Evolutionary conservation across 2,113 vertebrate species (phyloP), one percentile per base, ranked within the genome.

Genomic region (Cyphomyrus discorhynchus): DNA sequence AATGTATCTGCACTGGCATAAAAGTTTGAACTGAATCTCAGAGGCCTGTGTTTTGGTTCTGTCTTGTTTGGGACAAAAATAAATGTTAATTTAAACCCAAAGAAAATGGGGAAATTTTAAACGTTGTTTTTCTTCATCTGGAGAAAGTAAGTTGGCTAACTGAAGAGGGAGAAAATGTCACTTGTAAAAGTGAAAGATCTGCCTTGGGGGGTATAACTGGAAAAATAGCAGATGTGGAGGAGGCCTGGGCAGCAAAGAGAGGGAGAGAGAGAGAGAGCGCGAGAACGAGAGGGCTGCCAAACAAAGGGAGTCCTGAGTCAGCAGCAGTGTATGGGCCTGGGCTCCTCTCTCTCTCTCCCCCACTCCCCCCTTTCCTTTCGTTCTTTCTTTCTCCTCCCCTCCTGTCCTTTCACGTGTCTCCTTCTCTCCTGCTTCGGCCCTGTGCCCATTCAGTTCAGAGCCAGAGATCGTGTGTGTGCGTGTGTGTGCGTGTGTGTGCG

Each of bases 221-320:
- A 93, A 95, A 95, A 95, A 93, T 91, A 94, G 92, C 92, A 90
- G 83, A 92, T 92, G 90, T 86, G 89, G 89, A 46, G 17, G 90
- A 92, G 70, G 91, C 91, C 91, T 85, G 92, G 90, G 88, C 91
- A 91, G 91, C 88, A 93, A 88, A 86, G 90, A 93, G 92, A 92
- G 92, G 93, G 93, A 90, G 90, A 56, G 52, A 90, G 90, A 90
- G 91, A 88, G 90, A 92, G 91, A 89, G 91, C 62, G 89, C 62
- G 53, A 90, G 91, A 93, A 92, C 15, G 90, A 90, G 95, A 93
- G 94, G 91, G 92, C 94, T 94, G 94, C 93, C 94, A 96, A 95
- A 96, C 96, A 97, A 96, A 97, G 96, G 96, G 95, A 96, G 94
- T 95, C 95, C 96, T 96, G 96, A 96, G 95, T 96, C 96, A 97